A percentile compares a stretch with the other conserved stretches of the same genome.
These are phyloP conservation scores for Cyphomyrus discorhynchus DNA, from an alignment of 2,113 vertebrate genomes.

Conservation along the genomic window DNA sequence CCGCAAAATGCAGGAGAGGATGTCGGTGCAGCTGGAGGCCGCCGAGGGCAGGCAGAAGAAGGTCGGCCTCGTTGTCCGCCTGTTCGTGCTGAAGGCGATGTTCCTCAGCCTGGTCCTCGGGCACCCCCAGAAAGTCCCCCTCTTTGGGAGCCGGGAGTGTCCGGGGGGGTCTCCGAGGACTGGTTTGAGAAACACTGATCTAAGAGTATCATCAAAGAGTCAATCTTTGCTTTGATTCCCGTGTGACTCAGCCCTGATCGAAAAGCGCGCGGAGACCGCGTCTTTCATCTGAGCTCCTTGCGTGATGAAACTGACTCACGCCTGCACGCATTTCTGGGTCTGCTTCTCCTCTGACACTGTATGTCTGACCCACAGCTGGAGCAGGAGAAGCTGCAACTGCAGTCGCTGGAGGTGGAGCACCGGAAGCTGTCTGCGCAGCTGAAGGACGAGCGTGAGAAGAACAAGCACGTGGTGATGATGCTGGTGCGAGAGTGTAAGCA, in stretches of 20 bases:
- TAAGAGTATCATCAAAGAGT: not conserved
- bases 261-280: not conserved
- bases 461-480: slow-evolving; percentile 92
- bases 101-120: not conserved
- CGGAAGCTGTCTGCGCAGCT: slow-evolving; percentile 79
- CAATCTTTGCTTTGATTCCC: not conserved
- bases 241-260: not conserved
- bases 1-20: slow-evolving; percentile 95
- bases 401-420: slow-evolving; percentile 85
- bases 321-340: not conserved
- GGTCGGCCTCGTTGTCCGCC: slow-evolving; percentile 53
- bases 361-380: slow-evolving; percentile 71
- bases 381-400: slow-evolving; percentile 88
- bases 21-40: slow-evolving; percentile 85
- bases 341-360: not conserved
- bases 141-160: not conserved
- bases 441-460: slow-evolving; percentile 90
- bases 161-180: not conserved
- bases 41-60: slow-evolving; percentile 91
- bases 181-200: not conserved
- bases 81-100: not conserved
- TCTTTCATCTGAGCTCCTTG: not conserved
- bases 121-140: not conserved
- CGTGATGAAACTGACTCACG: not conserved
- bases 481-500: slow-evolving; percentile 92